Evolutionary conservation across 2,888 invertebrate species (phyloP).

Genomic region (Busseola fusca): DNA sequence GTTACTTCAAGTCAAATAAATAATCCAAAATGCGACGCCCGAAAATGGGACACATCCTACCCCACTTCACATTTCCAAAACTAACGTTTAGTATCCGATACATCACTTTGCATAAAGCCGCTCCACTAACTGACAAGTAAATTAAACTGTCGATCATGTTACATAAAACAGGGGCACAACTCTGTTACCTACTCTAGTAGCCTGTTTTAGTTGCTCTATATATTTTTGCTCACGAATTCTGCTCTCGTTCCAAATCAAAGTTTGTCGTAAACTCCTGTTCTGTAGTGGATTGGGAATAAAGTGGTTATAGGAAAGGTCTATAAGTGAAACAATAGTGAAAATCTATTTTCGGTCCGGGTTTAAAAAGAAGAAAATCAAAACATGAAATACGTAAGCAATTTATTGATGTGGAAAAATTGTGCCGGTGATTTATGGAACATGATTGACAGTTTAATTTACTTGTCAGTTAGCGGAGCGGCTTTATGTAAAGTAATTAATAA

Average conservation of each 20-base stretch:
- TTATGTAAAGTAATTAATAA: slow-evolving; percentile 56
- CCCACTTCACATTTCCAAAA: slow-evolving; percentile 26
- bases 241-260: slow-evolving; percentile 13
- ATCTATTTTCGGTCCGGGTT: not conserved
- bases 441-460: slow-evolving; percentile 68
- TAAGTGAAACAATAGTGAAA: not conserved
- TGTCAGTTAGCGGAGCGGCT: slow-evolving; percentile 57
- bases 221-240: slow-evolving; percentile 41
- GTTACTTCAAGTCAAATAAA: not conserved
- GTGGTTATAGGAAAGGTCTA: not conserved
- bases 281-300: not conserved
- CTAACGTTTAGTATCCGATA: slow-evolving; percentile 53
- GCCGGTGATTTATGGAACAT: slow-evolving; percentile 50
- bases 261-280: not conserved
- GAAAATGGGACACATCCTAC: slow-evolving; percentile 29
- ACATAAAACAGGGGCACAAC: slow-evolving; percentile 41
- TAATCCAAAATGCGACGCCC: not conserved
- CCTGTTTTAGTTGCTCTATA: slow-evolving; percentile 25
- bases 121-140: slow-evolving; percentile 60
- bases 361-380: not conserved
- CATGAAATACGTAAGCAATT: not conserved
- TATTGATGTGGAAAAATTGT: not conserved
- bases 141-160: slow-evolving; percentile 67
- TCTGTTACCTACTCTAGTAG: slow-evolving; percentile 25
- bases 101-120: slow-evolving; percentile 56